A percentile compares a stretch with the other conserved stretches of the same genome.
phyloP scores from a whole-genome alignment of 1,140 invertebrate species.

The Drosophila subpulchrella region DNA sequence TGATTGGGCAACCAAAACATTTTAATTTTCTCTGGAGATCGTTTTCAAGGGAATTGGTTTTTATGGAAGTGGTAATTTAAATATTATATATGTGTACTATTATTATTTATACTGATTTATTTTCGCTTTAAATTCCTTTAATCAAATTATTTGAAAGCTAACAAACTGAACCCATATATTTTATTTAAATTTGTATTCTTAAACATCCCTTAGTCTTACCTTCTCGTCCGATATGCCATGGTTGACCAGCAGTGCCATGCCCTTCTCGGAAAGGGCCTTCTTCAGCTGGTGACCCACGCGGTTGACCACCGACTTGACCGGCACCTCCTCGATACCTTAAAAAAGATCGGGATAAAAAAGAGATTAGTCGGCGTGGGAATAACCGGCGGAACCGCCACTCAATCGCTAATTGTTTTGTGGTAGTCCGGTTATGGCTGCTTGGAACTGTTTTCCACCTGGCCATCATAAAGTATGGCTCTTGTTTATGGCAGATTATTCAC shows the following conservation, averaged over 20 bases:
- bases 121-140: no score
- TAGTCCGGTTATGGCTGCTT: conserved; percentile 42
- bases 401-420: conserved; percentile 51
- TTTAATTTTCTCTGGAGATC: no score
- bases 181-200: not conserved
- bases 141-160: no score
- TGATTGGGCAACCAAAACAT: no score
- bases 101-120: no score
- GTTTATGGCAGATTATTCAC: conserved; percentile 42
- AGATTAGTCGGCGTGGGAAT: conserved; percentile 54
- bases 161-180: not conserved
- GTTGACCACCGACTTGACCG: conserved; percentile 88
- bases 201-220: conserved; percentile 84
- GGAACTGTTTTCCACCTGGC: conserved; percentile 33
- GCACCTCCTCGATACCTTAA: conserved; percentile 88
- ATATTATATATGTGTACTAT: no score
- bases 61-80: no score
- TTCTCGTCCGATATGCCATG: conserved; percentile 90
- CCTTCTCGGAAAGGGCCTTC: conserved; percentile 88
- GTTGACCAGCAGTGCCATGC: conserved; percentile 90
- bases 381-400: conserved; percentile 54
- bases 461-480: conserved; percentile 43
- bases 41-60: no score
- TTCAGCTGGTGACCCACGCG: conserved; percentile 89
- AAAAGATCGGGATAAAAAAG: conserved; percentile 38